These are phyloP conservation scores for Tuberolachnus salignus DNA, from an alignment of 2,888 invertebrate genomes.

Conservation along the genomic window DNA sequence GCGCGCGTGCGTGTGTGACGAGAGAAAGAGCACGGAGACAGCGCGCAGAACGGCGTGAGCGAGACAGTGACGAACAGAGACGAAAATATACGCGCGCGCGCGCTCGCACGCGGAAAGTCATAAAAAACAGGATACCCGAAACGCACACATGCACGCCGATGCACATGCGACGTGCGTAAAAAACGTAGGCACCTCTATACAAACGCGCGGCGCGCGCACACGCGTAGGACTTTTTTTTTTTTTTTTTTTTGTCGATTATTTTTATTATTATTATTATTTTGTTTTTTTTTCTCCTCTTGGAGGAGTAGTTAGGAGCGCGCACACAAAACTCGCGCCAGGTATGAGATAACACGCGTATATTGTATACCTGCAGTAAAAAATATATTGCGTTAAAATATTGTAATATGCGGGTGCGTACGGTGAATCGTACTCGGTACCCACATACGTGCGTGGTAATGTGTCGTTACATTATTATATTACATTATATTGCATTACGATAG, in stretches of 20 bases:
- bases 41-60: neutral
- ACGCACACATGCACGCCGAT: constrained; percentile 14
- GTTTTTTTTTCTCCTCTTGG: too few relatives aligned
- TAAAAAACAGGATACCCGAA: constrained; percentile 51
- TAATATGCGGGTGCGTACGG: too few relatives aligned
- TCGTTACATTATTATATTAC: too few relatives aligned
- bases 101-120: constrained; percentile 14
- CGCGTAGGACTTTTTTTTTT: neutral
- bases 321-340: neutral
- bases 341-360: constrained; percentile 23
- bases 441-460: neutral
- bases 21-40: too few relatives aligned
- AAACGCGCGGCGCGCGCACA: neutral
- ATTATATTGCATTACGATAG: too few relatives aligned
- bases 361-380: too few relatives aligned
- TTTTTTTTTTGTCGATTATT: too few relatives aligned
- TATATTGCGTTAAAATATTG: too few relatives aligned
- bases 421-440: too few relatives aligned
- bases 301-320: constrained; percentile 19
- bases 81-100: neutral
- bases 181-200: neutral
- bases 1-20: neutral
- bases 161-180: constrained; percentile 50
- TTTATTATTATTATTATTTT: too few relatives aligned
- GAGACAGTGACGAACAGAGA: neutral